phyloP scores from a whole-genome alignment of 1,140 invertebrate genomes.

The Apocrypta bakeri region DNA sequence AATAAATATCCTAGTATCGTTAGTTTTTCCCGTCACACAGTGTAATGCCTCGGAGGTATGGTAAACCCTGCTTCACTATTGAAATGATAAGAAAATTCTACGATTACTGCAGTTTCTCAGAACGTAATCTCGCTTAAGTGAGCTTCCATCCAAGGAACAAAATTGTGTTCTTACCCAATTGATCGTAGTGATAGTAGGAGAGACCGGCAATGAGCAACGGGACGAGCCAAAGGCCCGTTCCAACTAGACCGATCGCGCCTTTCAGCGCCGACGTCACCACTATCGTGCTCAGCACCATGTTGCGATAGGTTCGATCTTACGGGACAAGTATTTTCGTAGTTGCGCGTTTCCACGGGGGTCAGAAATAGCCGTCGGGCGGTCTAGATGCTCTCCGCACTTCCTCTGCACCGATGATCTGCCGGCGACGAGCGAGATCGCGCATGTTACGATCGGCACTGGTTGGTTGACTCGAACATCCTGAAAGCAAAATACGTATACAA shows the following conservation, averaged over 20 bases:
- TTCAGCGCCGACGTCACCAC: constrained; percentile 84
- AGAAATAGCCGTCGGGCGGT: constrained; percentile 34
- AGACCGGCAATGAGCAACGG: constrained; percentile 87
- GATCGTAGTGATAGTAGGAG: constrained; percentile 87
- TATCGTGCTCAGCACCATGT: constrained; percentile 83
- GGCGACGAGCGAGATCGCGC: constrained; percentile 15
- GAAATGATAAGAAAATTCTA: too few relatives aligned
- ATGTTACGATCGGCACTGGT: constrained; percentile 41
- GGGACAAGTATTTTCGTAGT: too few relatives aligned
- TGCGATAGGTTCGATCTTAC: constrained; percentile 25
- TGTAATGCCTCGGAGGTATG: too few relatives aligned
- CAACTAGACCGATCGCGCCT: constrained; percentile 81
- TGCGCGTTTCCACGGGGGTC: not conserved
- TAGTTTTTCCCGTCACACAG: too few relatives aligned
- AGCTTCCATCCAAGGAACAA: too few relatives aligned
- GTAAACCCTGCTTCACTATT: too few relatives aligned
- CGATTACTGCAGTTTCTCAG: too few relatives aligned
- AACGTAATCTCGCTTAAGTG: too few relatives aligned
- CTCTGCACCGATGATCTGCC: constrained; percentile 29
- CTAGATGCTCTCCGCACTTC: constrained; percentile 47
- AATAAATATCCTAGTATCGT: too few relatives aligned
- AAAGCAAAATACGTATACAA: too few relatives aligned
- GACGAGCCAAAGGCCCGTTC: constrained; percentile 87
- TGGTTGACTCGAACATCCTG: constrained; percentile 33
- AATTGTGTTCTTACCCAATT: constrained; percentile 70